Conservation (phyloP, 2,888 invertebrate genomes). For the Sarcophaga rosellei region DNA sequence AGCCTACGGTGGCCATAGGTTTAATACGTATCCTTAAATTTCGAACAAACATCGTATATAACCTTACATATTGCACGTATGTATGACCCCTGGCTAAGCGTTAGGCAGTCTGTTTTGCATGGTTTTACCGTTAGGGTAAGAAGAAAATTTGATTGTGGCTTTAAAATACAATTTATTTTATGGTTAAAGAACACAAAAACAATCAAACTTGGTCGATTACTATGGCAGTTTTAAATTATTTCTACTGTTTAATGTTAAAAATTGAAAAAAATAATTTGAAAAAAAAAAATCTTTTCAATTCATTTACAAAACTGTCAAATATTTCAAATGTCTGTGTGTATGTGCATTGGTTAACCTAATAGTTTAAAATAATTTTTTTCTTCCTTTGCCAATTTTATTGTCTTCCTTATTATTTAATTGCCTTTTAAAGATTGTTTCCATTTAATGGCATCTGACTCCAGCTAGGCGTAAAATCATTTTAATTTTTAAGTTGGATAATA, state of each 20-base stretch:
- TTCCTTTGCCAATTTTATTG: background rate
- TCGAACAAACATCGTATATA: too few relatives aligned
- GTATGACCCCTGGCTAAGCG: too few relatives aligned
- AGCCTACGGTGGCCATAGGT: too few relatives aligned
- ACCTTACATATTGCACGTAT: too few relatives aligned
- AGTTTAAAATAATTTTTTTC: conserved; percentile 11
- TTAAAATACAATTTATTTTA: conserved; percentile 67
- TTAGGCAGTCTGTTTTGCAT: too few relatives aligned
- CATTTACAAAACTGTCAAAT: background rate
- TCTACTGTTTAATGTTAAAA: background rate
- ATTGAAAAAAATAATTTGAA: background rate
- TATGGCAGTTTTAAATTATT: background rate
- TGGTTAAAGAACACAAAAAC: conserved; percentile 55
- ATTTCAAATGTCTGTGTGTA: background rate
- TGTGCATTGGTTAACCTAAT: conserved; percentile 47
- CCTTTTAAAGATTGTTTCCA: conserved; percentile 24
- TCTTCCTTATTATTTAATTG: background rate
- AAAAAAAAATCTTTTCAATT: background rate
- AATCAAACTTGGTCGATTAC: conserved; percentile 46
- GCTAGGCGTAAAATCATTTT: conserved; percentile 62
- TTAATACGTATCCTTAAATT: too few relatives aligned
- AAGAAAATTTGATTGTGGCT: conserved; percentile 60
- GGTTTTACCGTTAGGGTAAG: background rate
- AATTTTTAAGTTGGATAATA: conserved; percentile 27
- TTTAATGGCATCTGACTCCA: conserved; percentile 53